Percentiles rank a stretch among this genome's conserved stretches.
phyloP scores from a whole-genome alignment of 2,797 vertebrate species.

The Sebastiscus tertius region DNA sequence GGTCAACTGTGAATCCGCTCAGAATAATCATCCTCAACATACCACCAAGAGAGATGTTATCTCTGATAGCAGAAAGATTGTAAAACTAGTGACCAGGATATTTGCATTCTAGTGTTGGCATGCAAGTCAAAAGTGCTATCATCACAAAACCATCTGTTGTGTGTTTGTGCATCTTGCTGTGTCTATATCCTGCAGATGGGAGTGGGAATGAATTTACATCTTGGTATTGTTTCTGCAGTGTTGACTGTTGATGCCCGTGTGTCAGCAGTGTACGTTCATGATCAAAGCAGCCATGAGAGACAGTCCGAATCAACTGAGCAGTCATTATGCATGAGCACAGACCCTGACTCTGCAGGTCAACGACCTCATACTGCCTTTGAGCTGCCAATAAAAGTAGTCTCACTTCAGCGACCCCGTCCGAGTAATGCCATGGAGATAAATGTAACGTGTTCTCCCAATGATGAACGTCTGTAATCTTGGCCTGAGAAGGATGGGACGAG shows the following conservation, averaged over 20 bases:
- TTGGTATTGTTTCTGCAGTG: not conserved
- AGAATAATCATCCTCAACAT: not conserved
- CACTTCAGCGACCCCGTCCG: not conserved
- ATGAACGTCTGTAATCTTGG: conserved; percentile 35
- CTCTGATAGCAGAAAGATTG: not conserved
- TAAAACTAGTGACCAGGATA: conserved; percentile 15
- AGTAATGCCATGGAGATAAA: conserved; percentile 36
- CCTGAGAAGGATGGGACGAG: conserved; percentile 9
- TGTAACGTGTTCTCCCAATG: conserved; percentile 20
- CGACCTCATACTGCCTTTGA: conserved; percentile 5
- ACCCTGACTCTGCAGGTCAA: conserved; percentile 22
- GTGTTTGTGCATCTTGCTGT: conserved; percentile 11
- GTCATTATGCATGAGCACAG: not conserved
- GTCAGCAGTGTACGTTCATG: not conserved
- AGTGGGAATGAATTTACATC: not conserved
- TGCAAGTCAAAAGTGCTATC: conserved; percentile 3
- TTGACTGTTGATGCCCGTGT: not conserved
- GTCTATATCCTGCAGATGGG: not conserved
- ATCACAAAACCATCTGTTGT: conserved; percentile 33
- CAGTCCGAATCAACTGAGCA: not conserved
- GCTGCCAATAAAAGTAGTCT: conserved; percentile 2
- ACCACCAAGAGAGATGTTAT: not conserved
- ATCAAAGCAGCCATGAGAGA: not conserved
- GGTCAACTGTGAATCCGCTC: conserved; percentile 4
- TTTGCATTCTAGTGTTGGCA: conserved; percentile 17